Conservation (phyloP, 2,797 vertebrate genomes). For the Gallinago solitaria region DNA sequence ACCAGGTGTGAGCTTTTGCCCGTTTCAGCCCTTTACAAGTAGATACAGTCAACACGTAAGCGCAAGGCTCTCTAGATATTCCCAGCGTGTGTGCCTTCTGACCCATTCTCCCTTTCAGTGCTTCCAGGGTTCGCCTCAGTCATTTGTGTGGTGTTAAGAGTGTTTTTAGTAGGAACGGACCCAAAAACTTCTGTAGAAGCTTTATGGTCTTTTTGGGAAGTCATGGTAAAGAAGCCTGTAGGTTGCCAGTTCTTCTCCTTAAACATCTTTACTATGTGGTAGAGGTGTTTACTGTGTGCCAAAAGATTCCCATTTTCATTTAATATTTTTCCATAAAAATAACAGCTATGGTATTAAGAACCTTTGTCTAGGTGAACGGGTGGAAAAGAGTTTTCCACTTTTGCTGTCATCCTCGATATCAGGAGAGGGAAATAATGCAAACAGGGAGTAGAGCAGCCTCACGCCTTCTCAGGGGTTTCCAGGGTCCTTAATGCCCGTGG, state of each 20-base stretch:
- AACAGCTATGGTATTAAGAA: background rate
- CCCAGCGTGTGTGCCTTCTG: background rate
- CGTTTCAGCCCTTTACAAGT: background rate
- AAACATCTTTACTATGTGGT: background rate
- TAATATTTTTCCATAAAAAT: background rate
- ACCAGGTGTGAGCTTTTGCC: background rate
- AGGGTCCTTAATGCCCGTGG: accelerated
- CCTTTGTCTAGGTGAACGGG: background rate
- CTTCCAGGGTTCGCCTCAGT: background rate
- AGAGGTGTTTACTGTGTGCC: background rate
- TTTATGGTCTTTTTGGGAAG: background rate
- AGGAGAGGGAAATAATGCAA: background rate
- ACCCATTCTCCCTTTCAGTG: background rate
- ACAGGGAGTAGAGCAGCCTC: background rate
- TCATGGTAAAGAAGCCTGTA: background rate
- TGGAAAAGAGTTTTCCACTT: background rate
- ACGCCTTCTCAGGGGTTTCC: background rate
- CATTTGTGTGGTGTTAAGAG: background rate
- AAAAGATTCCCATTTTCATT: background rate
- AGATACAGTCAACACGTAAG: background rate
- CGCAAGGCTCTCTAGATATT: background rate
- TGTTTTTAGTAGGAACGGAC: accelerated
- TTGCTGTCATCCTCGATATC: background rate
- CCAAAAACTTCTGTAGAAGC: background rate
- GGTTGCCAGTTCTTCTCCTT: background rate